Conservation (phyloP, 1,140 invertebrate genomes). For the Dreissena rostriformis region DNA sequence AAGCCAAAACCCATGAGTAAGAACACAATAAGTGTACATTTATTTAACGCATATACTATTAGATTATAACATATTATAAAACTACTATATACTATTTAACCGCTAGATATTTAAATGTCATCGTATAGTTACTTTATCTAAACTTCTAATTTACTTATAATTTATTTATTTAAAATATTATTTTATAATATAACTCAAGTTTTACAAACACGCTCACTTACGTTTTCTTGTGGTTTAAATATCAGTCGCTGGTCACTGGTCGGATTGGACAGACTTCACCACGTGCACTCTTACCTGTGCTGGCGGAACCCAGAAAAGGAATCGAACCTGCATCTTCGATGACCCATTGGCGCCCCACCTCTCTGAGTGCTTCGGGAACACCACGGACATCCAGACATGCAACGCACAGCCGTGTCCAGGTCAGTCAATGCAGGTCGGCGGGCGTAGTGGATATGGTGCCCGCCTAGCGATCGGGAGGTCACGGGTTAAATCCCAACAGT, state of each 20-base stretch:
- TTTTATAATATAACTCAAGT: neutral
- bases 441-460: no score
- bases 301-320: conserved; percentile 61
- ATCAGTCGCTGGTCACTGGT: conserved; percentile 68
- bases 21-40: no score
- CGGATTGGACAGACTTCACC: conserved; percentile 66
- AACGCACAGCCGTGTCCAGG: conserved; percentile 48
- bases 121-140: no score
- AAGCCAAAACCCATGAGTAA: no score
- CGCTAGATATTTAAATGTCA: no score
- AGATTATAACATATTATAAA: no score
- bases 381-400: conserved; percentile 12
- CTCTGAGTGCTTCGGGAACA: conserved; percentile 46
- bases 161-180: no score
- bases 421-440: neutral
- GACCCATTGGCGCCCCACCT: conserved; percentile 60
- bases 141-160: no score
- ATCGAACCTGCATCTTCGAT: conserved; percentile 61
- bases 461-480: no score
- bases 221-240: neutral
- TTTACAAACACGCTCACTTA: neutral
- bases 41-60: no score
- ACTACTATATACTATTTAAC: no score
- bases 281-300: conserved; percentile 66
- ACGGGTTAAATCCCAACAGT: no score